Evolutionary conservation across 2,113 vertebrate species (phyloP).

Genomic region (Bagarius yarrelli): DNA sequence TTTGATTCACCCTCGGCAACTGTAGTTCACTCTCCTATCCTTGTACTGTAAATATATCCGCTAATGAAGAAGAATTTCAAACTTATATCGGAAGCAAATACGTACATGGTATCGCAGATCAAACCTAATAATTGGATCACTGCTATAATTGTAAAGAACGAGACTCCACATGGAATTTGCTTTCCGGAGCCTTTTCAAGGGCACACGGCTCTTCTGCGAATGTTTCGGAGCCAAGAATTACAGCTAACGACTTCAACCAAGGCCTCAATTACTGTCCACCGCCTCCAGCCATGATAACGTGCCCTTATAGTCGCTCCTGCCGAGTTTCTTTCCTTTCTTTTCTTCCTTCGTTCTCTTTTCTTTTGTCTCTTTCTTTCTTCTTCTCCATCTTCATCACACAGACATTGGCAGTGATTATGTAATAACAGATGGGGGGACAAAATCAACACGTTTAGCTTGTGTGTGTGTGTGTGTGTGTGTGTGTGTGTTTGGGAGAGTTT

Average conservation of each 20-base stretch:
- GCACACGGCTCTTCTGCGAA: background rate
- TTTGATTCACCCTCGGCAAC: constrained; percentile 35
- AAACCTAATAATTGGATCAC: background rate
- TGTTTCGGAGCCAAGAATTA: constrained; percentile 31
- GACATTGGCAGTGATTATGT: constrained; percentile 99
- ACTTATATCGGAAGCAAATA: background rate
- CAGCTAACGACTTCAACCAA: constrained; percentile 35
- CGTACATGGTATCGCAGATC: background rate
- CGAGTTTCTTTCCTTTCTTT: constrained; percentile 4
- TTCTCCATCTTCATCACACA: constrained; percentile 74
- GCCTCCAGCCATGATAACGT: constrained; percentile 31
- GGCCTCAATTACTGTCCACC: constrained; percentile 35
- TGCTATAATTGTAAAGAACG: constrained; percentile 10
- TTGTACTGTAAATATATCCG: background rate
- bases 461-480: constrained; percentile 32
- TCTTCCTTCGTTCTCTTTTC: constrained; percentile 11
- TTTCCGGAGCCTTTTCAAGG: constrained; percentile 23
- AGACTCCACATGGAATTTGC: constrained; percentile 7
- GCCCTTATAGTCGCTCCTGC: constrained; percentile 25
- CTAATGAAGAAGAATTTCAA: background rate
- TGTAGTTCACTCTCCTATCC: constrained; percentile 13
- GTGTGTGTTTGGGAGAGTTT: constrained; percentile 58
- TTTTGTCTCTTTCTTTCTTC: constrained; percentile 40
- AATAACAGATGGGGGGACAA: constrained; percentile 99
- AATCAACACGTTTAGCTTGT: constrained; percentile 88